Base-by-base conservation (phyloP, 1,140 invertebrate genomes). In the Caenorhabditis brenneri region DNA sequence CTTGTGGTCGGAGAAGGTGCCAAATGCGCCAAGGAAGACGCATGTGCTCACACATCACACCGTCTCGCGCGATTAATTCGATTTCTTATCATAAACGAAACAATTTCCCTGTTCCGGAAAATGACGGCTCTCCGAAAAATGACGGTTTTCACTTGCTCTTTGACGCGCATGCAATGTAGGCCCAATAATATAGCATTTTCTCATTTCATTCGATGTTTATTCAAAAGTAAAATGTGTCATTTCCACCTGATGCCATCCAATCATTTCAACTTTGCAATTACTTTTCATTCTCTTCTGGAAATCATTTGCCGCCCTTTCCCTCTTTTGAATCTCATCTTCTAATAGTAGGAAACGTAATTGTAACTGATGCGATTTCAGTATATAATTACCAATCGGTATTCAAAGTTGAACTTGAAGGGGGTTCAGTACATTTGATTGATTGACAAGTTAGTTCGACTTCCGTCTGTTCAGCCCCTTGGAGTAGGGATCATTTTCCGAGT, bases 101-200 rank as follows among this genome's bases (percentile, higher is more conserved):
- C 65, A 74, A 74, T 74, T 74, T 74, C 65, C 65, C 65, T 74
- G 65, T 74, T 74, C 65, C 65, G 65, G 65, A 74, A 74, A 74
- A 74, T 42, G 36, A 74, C 58, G 58, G 58, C 65, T 42, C 65
- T 15, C 65, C 22, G 36, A 39, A 24, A 42, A 74, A 24, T 74
- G 65, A 74, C 36, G 65, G 65, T 22, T 42, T 36, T 74, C 65
- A 74, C 36, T 42, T 74, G 65, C 36, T 42, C 22, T 74, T 74
- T 42, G 65, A 74, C 65, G 65, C 65, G 22, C 3, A 12, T 22
- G n/a, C 2, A 15, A 31, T 36, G 29, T 42, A 27, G 53, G 9
- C 53, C 53, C 3, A 55, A 55, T 55, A 27, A 55, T 55, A 27
- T 55, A 27, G 22, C 19, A n/a, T n/a, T n/a, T 24, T 42, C 7